Evolutionary conservation across 2,113 vertebrate species (phyloP), one percentile per base, ranked within the genome.

Genomic region (Sebastes fasciatus): DNA sequence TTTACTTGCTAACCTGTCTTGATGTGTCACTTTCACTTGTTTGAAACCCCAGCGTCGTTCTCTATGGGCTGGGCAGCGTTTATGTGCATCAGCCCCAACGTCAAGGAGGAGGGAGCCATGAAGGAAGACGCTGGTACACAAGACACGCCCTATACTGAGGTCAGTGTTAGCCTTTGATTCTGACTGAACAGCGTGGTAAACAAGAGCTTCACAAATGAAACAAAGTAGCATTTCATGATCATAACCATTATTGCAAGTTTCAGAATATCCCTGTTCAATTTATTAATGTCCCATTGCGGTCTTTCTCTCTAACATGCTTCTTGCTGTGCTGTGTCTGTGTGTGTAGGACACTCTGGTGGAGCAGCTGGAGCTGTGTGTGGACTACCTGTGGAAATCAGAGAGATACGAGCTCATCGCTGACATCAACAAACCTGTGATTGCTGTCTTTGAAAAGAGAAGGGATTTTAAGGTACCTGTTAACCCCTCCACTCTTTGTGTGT

Each of bases 41-140:
- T 60, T 89, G 49, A 42, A 43, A 84, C 68, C 57, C 14, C 86
- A 99, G 98, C 97, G 5, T 97, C 97, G 2, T 99, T 99, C 89
- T 97, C 96, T 67, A 97, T 99, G 98, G 98, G 98, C 85, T 99
- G 98, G 98, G 97, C 98, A 9, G 98, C 98, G 46, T 99, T 99
- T 73, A 94, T 98, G 92, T 97, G 96, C 90, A 99, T 99, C 79
- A 98, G 97, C 34, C 98, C 98, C 69, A 99, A 99, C 74, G 98
- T 99, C 80, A 97, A 98, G 91, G 98, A 99, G 94, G 98, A 99
- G 92, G 98, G 97, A 2, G 98, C 97, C 81, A 99, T 99, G 98
- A 99, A 99, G 89, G 98, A 99, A 87, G 98, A 99, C 88, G 96
- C 97, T 0, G 98, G 98, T 16, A 99, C 97, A 91, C 98, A 99